Percentiles rank a stretch among this genome's conserved stretches.
Evolutionary conservation across 1,140 invertebrate genomes (phyloP).

Genomic region (Drosophila sulfurigaster): DNA sequence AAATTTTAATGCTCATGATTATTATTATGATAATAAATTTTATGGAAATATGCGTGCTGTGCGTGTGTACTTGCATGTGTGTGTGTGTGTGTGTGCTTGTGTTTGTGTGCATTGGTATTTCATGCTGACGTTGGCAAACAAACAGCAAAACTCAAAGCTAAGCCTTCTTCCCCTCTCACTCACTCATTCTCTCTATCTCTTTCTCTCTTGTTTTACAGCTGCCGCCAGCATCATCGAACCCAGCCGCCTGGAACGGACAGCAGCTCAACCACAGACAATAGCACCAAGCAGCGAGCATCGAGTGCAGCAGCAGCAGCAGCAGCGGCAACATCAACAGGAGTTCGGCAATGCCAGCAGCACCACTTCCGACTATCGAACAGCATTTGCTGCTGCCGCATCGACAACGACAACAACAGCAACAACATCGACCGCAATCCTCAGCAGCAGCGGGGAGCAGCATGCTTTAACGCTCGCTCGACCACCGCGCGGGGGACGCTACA

Average conservation of each 20-base stretch:
- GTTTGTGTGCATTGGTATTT: conserved; percentile 8
- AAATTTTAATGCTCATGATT: conserved; percentile 71
- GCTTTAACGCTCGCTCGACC: conserved; percentile 46
- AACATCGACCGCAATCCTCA: background rate
- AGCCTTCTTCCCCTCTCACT: background rate
- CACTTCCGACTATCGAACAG: conserved; percentile 9
- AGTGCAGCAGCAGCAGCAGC: background rate
- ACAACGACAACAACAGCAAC: background rate
- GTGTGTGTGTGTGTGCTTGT: background rate
- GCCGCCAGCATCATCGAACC: background rate
- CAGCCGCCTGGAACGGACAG: background rate
- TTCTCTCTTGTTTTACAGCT: conserved; percentile 2
- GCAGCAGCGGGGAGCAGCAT: background rate
- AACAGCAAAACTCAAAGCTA: conserved; percentile 2
- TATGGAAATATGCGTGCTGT: conserved; percentile 37
- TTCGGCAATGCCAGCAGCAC: background rate
- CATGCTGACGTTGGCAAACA: conserved; percentile 7
- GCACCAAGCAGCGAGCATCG: background rate
- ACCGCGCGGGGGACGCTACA: conserved; percentile 37
- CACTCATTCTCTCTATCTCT: background rate
- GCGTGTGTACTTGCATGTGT: background rate
- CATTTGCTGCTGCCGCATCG: conserved; percentile 9
- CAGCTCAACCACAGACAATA: conserved; percentile 7
- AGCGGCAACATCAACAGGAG: background rate
- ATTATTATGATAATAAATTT: conserved; percentile 64